Conservation (phyloP, 2,888 invertebrate species). For the Cantharis rufa region DNA sequence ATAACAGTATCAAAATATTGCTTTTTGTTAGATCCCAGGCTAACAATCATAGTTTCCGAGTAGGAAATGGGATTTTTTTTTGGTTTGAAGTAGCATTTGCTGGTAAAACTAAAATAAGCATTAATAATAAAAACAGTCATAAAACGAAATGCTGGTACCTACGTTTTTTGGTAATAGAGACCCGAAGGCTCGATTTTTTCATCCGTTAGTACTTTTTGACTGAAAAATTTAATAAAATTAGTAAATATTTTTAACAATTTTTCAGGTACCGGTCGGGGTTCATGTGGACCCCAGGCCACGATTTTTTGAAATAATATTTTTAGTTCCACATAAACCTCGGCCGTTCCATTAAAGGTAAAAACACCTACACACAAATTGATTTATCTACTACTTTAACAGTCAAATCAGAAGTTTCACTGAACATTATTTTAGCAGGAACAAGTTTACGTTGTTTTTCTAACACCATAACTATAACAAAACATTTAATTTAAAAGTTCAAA, state of each 20-base stretch:
- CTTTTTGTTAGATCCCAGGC: slow-evolving; percentile 41
- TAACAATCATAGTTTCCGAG: slow-evolving; percentile 47
- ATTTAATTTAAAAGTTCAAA: background rate
- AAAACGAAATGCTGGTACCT: slow-evolving; percentile 2
- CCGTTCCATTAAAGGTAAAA: background rate
- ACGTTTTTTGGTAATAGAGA: slow-evolving; percentile 43
- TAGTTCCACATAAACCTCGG: too few species aligned
- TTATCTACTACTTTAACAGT: slow-evolving; percentile 36
- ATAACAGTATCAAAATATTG: slow-evolving; percentile 41
- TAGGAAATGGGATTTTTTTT: slow-evolving; percentile 48
- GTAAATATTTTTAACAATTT: background rate
- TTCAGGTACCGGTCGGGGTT: too few species aligned
- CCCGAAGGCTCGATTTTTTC: slow-evolving; percentile 37
- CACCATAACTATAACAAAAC: background rate
- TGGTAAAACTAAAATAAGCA: slow-evolving; percentile 43
- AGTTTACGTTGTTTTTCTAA: slow-evolving; percentile 41
- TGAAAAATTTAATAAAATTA: background rate
- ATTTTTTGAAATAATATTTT: too few species aligned
- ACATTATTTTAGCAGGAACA: slow-evolving; percentile 42
- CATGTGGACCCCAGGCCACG: too few species aligned
- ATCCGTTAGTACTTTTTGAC: slow-evolving; percentile 24
- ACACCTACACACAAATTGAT: slow-evolving; percentile 42
- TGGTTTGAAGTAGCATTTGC: slow-evolving; percentile 49
- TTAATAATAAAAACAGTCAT: background rate
- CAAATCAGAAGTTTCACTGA: slow-evolving; percentile 31